Evolutionary conservation across 1,140 invertebrate genomes (phyloP).

Genomic region (Rhizoglyphus robini): DNA sequence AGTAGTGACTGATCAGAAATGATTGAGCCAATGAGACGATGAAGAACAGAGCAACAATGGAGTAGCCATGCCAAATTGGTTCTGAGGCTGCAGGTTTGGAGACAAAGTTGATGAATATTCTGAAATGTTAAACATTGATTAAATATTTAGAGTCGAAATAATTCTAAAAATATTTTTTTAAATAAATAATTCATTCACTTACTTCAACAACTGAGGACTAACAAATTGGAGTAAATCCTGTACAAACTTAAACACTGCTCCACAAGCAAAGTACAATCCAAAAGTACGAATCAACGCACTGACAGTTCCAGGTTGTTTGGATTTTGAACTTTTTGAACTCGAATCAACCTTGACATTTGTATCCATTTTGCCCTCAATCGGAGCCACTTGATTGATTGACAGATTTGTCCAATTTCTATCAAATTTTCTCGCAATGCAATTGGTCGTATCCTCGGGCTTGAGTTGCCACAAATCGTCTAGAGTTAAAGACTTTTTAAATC

Average conservation of each 20-base stretch:
- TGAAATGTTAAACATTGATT: too few species aligned
- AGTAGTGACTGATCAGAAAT: constrained; percentile 73
- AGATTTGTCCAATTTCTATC: constrained; percentile 58
- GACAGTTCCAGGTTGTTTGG: neutral
- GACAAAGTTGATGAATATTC: constrained; percentile 46
- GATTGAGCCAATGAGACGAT: constrained; percentile 38
- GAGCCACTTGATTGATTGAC: neutral
- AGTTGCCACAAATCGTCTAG: constrained; percentile 76
- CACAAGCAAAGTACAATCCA: constrained; percentile 67
- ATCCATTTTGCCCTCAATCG: neutral
- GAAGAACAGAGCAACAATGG: constrained; percentile 51
- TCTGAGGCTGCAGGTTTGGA: constrained; percentile 39
- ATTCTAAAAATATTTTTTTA: neutral
- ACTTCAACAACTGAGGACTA: constrained; percentile 53
- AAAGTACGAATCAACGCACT: constrained; percentile 46
- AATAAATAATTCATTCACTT: constrained; percentile 25
- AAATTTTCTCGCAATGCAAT: constrained; percentile 61
- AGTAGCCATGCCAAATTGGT: constrained; percentile 65
- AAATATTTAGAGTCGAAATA: too few species aligned
- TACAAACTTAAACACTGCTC: constrained; percentile 56
- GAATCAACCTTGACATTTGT: too few species aligned
- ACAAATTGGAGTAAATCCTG: constrained; percentile 77
- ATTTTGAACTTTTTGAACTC: neutral
- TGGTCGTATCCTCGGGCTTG: constrained; percentile 35
- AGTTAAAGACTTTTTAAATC: constrained; percentile 65